Evolutionary conservation across 2,888 invertebrate species (phyloP).

Genomic region (Epinotia brunnichana): DNA sequence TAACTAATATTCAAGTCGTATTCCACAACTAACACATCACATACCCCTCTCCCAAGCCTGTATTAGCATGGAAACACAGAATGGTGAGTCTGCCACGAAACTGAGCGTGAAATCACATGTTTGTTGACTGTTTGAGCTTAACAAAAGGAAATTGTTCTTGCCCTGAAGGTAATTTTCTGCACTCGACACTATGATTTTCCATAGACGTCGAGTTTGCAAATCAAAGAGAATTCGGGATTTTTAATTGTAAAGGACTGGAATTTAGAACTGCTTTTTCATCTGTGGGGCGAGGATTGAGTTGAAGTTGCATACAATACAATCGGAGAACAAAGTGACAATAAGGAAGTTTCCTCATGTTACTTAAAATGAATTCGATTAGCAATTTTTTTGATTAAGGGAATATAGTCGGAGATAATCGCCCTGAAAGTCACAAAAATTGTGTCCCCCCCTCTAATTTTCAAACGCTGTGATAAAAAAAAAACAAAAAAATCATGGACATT

Average conservation of each 20-base stretch:
- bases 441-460: too few relatives aligned
- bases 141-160: slow-evolving; percentile 63
- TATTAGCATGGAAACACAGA: slow-evolving; percentile 8
- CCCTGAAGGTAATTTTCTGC: slow-evolving; percentile 57
- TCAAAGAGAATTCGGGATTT: slow-evolving; percentile 6
- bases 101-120: slow-evolving; percentile 65
- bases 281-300: not conserved
- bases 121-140: slow-evolving; percentile 58
- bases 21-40: not conserved
- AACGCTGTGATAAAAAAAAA: too few relatives aligned
- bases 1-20: not conserved
- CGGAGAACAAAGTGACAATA: not conserved
- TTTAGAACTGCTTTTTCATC: not conserved
- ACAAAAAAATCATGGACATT: too few relatives aligned
- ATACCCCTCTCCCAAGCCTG: not conserved
- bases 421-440: too few relatives aligned
- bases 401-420: too few relatives aligned
- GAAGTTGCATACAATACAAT: too few relatives aligned
- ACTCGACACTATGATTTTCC: slow-evolving; percentile 55
- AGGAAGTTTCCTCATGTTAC: too few relatives aligned
- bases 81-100: slow-evolving; percentile 53
- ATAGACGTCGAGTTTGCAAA: slow-evolving; percentile 43
- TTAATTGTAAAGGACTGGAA: slow-evolving; percentile 3
- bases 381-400: too few relatives aligned
- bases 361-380: too few relatives aligned